A percentile compares a stretch with the other conserved stretches of the same genome.
Evolutionary conservation across 1,140 invertebrate species (phyloP).

Genomic region (Linepithema humile): DNA sequence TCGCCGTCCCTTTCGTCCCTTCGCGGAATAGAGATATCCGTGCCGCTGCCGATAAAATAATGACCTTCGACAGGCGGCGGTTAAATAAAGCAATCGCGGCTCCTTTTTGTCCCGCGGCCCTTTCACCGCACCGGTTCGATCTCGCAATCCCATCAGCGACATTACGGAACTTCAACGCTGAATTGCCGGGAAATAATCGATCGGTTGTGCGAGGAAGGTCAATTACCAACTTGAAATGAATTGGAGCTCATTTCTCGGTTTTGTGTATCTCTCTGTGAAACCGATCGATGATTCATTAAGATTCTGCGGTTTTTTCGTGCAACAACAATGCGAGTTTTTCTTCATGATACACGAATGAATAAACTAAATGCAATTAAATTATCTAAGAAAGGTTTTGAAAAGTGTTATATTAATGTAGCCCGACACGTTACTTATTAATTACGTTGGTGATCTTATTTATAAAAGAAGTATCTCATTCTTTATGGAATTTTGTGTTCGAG

Average conservation of each 20-base stretch:
- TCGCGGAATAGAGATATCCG: constrained; percentile 49
- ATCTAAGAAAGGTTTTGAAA: not conserved
- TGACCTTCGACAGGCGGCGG: constrained; percentile 59
- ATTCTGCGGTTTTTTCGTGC: no score
- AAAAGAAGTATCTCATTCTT: not conserved
- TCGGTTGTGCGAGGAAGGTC: not conserved
- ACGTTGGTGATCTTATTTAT: not conserved
- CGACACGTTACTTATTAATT: not conserved
- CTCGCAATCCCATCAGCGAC: constrained; percentile 23
- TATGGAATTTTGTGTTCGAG: not conserved
- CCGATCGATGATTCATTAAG: not conserved
- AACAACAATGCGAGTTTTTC: not conserved
- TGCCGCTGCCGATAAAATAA: constrained; percentile 67
- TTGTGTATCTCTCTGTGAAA: not conserved
- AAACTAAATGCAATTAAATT: no score
- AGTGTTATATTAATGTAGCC: not conserved
- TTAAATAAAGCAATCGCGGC: constrained; percentile 67
- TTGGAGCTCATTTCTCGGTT: not conserved
- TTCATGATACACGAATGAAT: not conserved
- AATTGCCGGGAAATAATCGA: constrained; percentile 27
- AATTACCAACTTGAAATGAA: constrained; percentile 30
- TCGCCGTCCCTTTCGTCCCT: not conserved
- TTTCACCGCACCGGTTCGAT: not conserved
- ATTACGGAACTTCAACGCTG: constrained; percentile 17
- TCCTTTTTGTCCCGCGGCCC: constrained; percentile 24